phyloP scores from a whole-genome alignment of 1,140 invertebrate genomes.

The Palaemon carinicauda region DNA sequence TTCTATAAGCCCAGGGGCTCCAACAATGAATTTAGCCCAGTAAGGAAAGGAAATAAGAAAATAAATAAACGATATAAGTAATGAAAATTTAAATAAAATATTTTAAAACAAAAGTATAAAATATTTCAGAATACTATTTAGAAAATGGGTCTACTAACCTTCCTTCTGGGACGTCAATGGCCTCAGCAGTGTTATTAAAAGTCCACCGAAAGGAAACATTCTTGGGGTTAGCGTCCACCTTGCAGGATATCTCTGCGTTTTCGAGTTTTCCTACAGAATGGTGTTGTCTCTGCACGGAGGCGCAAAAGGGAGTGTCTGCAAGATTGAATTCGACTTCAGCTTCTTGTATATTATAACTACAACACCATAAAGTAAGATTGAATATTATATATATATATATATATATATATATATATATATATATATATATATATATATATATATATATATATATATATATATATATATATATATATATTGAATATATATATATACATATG shows the following conservation, averaged over 20 bases:
- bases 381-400: no score
- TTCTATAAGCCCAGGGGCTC: no score
- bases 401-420: no score
- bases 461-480: no score
- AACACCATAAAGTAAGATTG: no score
- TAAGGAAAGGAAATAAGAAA: no score
- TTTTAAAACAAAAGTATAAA: neutral
- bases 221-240: conserved; percentile 85
- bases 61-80: neutral
- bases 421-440: no score
- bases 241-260: conserved; percentile 80
- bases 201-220: conserved; percentile 87
- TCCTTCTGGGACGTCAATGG: conserved; percentile 69
- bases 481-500: no score
- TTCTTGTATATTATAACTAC: no score
- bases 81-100: neutral
- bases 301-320: conserved; percentile 86
- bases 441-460: no score
- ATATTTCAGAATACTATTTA: neutral
- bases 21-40: no score
- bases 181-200: conserved; percentile 87
- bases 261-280: conserved; percentile 87
- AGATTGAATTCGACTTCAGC: conserved; percentile 11
- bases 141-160: conserved; percentile 64
- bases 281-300: conserved; percentile 77